A percentile compares a stretch with the other conserved stretches of the same genome.
Evolutionary conservation across 2,888 invertebrate species (phyloP).

Genomic region (Zaprionus obscuricornis): DNA sequence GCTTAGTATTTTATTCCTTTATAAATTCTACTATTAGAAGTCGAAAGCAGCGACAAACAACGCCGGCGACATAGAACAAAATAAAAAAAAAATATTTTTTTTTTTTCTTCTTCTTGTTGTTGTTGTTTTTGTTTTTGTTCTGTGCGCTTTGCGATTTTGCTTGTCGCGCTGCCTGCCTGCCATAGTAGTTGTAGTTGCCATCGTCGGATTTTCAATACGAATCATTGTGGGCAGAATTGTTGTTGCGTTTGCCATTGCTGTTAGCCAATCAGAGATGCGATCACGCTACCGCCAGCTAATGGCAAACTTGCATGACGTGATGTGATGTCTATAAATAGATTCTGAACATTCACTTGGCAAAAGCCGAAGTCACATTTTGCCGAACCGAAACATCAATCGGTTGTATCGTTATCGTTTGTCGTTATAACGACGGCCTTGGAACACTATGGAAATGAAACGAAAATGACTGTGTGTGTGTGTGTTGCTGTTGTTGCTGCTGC

Average conservation of each 20-base stretch:
- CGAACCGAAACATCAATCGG: constrained; percentile 29
- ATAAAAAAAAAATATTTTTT: no score
- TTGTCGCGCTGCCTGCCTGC: constrained; percentile 43
- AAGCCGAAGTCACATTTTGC: constrained; percentile 37
- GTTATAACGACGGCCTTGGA: constrained; percentile 53
- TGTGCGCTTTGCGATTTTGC: constrained; percentile 39
- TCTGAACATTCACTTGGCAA: constrained; percentile 58
- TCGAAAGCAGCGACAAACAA: constrained; percentile 46
- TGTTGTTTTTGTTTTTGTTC: constrained; percentile 32
- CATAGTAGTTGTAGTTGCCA: constrained; percentile 48
- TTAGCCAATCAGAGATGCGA: constrained; percentile 51
- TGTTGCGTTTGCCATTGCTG: constrained; percentile 27
- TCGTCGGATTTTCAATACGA: constrained; percentile 19
- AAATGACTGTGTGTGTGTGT: constrained; percentile 11
- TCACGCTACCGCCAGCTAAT: constrained; percentile 61
- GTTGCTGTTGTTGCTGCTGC: constrained; percentile 13
- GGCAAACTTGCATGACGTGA: constrained; percentile 41
- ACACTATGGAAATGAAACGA: constrained; percentile 46
- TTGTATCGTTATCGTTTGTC: constrained; percentile 20
- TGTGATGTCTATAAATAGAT: constrained; percentile 63
- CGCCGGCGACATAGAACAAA: constrained; percentile 68
- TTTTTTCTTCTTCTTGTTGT: constrained; percentile 38
- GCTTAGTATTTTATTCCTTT: constrained; percentile 70
- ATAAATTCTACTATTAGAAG: constrained; percentile 68
- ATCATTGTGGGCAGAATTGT: constrained; percentile 24